Evolutionary conservation across 2,888 invertebrate genomes (phyloP).

Genomic region (Trachelus iudaicus): DNA sequence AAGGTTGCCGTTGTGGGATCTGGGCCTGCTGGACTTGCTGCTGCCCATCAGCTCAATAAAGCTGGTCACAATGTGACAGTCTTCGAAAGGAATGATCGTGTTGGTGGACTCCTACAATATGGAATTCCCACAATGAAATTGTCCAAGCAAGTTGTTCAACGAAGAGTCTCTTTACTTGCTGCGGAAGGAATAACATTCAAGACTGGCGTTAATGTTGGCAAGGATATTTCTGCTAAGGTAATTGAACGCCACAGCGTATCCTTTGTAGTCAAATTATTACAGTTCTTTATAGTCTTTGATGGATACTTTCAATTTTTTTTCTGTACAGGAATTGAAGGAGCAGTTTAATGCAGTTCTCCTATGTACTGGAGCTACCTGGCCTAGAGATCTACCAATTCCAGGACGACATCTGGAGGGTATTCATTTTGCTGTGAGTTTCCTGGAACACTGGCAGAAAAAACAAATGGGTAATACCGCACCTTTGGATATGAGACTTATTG

Average conservation of each 20-base stretch:
- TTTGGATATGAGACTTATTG: slow-evolving; percentile 71
- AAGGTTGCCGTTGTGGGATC: slow-evolving; percentile 92
- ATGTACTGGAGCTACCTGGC: slow-evolving; percentile 96
- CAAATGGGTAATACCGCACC: slow-evolving; percentile 78
- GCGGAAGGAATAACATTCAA: slow-evolving; percentile 93
- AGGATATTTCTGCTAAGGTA: slow-evolving; percentile 83
- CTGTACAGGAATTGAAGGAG: slow-evolving; percentile 47
- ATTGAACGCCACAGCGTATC: not conserved
- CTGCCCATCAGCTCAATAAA: slow-evolving; percentile 97
- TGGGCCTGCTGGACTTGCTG: slow-evolving; percentile 94
- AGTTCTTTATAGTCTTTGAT: not conserved
- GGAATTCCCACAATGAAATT: slow-evolving; percentile 99
- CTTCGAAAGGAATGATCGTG: slow-evolving; percentile 94
- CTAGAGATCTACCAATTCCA: slow-evolving; percentile 87
- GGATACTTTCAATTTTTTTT: not conserved
- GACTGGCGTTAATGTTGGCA: slow-evolving; percentile 90
- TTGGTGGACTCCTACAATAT: slow-evolving; percentile 95
- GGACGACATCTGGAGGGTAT: slow-evolving; percentile 93
- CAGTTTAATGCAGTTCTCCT: slow-evolving; percentile 83
- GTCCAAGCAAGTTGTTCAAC: slow-evolving; percentile 91
- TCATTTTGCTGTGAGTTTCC: slow-evolving; percentile 97
- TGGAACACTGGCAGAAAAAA: slow-evolving; percentile 96
- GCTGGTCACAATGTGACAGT: slow-evolving; percentile 97
- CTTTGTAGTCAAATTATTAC: not conserved
- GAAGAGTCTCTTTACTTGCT: slow-evolving; percentile 86